Percentiles rank a stretch among this genome's conserved stretches.
Evolutionary conservation across 64 coral and sea anemone species (phyloP).

Genomic region (Trachythela sp.): DNA sequence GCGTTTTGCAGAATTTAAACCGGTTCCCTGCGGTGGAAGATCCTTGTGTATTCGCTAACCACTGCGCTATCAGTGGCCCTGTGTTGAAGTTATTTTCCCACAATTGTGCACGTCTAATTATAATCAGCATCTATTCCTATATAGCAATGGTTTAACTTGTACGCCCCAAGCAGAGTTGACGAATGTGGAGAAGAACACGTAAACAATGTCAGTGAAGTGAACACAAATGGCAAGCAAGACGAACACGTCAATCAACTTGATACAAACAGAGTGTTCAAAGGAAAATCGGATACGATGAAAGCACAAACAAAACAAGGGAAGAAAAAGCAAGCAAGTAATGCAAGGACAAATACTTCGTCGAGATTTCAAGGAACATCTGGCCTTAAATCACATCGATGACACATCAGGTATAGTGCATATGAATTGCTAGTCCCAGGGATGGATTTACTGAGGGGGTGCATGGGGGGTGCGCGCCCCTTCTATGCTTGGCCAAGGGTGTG

Average conservation of each 20-base stretch:
- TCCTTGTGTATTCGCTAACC: not conserved
- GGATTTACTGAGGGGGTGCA: too few species aligned
- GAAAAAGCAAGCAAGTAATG: constrained; percentile 45
- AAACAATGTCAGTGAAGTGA: not conserved
- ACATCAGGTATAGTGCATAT: not conserved
- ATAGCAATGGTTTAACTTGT: constrained; percentile 99
- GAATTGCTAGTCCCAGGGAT: too few species aligned
- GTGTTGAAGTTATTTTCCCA: not conserved
- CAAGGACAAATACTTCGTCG: constrained; percentile 16
- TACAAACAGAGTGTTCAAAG: constrained; percentile 76
- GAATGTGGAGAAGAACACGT: constrained; percentile 33
- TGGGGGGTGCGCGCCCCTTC: too few species aligned
- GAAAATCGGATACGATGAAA: constrained; percentile 68
- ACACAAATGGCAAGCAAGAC: not conserved
- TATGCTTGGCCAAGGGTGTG: too few species aligned
- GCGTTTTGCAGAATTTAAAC: too few species aligned
- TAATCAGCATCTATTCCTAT: not conserved
- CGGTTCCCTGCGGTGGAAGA: too few species aligned
- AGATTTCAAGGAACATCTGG: not conserved
- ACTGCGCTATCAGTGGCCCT: too few species aligned
- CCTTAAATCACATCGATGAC: not conserved
- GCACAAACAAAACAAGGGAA: constrained; percentile 77
- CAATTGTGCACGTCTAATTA: not conserved
- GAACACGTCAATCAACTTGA: constrained; percentile 63
- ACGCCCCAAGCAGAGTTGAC: constrained; percentile 77